Percentiles rank a stretch among this genome's conserved stretches.
These are phyloP conservation scores for Platycnemis pennipes DNA, from an alignment of 2,888 invertebrate genomes.

Conservation along the genomic window DNA sequence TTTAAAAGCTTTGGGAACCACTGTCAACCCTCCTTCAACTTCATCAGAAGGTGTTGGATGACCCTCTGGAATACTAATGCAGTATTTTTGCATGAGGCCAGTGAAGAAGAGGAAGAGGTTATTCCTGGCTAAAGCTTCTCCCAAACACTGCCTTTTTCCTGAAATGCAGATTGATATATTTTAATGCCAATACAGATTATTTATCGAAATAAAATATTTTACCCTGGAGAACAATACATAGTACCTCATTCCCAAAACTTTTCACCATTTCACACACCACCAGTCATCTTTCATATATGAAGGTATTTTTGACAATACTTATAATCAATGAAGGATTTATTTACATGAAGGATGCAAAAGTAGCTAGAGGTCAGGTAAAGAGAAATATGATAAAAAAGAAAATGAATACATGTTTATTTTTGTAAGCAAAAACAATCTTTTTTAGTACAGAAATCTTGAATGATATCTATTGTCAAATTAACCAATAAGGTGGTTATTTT, in stretches of 20 bases:
- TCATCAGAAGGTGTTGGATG: slow-evolving; percentile 30
- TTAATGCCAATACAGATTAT: not conserved
- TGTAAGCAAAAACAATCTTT: too few relatives aligned
- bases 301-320: not conserved
- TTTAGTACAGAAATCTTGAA: too few relatives aligned
- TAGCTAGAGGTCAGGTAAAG: too few relatives aligned
- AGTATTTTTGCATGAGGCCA: slow-evolving; percentile 44
- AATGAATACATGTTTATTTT: too few relatives aligned
- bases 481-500: too few relatives aligned
- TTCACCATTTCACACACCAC: not conserved
- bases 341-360: too few relatives aligned
- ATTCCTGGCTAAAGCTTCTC: slow-evolving; percentile 65
- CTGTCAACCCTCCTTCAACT: slow-evolving; percentile 62
- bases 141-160: slow-evolving; percentile 65
- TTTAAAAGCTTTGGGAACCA: slow-evolving; percentile 47
- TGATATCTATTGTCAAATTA: too few relatives aligned
- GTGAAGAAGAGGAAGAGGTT: slow-evolving; percentile 64
- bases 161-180: not conserved
- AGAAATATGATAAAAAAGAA: too few relatives aligned
- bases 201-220: too few relatives aligned
- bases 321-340: too few relatives aligned
- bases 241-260: too few relatives aligned
- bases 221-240: too few relatives aligned
- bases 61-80: slow-evolving; percentile 52
- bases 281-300: not conserved